A percentile compares a stretch with the other conserved stretches of the same genome.
These are phyloP conservation scores for Druon quercuslanigerum DNA, from an alignment of 1,140 invertebrate genomes.

Conservation along the genomic window DNA sequence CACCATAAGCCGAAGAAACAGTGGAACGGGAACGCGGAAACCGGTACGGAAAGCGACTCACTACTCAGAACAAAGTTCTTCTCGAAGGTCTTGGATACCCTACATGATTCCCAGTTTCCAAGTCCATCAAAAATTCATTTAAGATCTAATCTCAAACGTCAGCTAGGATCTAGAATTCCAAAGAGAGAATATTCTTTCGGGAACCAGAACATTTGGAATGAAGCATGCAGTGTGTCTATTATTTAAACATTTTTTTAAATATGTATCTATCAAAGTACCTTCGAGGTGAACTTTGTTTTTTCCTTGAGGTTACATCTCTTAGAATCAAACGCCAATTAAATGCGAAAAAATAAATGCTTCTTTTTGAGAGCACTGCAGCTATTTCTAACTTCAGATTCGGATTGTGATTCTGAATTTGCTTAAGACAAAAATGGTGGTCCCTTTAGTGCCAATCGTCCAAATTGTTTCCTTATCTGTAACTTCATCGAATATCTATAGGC, in stretches of 20 bases:
- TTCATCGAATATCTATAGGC: slow-evolving; percentile 52
- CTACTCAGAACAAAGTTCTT: slow-evolving; percentile 59
- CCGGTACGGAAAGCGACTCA: slow-evolving; percentile 60
- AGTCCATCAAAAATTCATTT: neutral
- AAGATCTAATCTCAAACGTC: neutral
- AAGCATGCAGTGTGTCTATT: slow-evolving; percentile 36
- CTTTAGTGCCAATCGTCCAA: neutral
- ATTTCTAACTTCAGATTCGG: slow-evolving; percentile 65
- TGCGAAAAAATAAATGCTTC: slow-evolving; percentile 41
- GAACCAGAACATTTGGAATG: neutral
- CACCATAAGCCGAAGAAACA: slow-evolving; percentile 68
- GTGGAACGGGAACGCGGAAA: slow-evolving; percentile 56
- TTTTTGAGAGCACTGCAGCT: slow-evolving; percentile 66
- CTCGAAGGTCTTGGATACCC: slow-evolving; percentile 43
- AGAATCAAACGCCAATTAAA: slow-evolving; percentile 59
- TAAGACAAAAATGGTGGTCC: neutral
- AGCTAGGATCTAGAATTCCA: too few species aligned
- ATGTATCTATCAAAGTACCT: slow-evolving; percentile 40
- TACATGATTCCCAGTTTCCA: neutral
- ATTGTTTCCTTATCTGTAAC: slow-evolving; percentile 41
- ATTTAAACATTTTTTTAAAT: slow-evolving; percentile 35
- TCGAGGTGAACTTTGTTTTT: slow-evolving; percentile 53
- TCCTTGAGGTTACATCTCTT: slow-evolving; percentile 58
- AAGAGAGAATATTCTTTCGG: too few species aligned
- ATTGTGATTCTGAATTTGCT: neutral